phyloP scores from a whole-genome alignment of 2,113 vertebrate species.

The Rhinolophus sinicus region DNA sequence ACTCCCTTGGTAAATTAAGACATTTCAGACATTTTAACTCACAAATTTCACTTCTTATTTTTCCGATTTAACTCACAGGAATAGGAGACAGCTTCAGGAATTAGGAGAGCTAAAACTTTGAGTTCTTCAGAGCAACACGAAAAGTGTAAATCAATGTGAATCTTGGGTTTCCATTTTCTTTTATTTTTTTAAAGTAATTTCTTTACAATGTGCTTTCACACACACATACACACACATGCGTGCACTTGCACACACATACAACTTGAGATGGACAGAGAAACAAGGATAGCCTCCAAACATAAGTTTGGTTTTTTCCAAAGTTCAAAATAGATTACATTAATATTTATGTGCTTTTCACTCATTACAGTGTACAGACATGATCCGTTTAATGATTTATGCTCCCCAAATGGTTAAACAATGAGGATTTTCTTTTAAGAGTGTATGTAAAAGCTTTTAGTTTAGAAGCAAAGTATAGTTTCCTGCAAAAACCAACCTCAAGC shows the following conservation, averaged over 20 bases:
- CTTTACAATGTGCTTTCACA: slow-evolving; percentile 57
- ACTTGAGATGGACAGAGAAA: slow-evolving; percentile 63
- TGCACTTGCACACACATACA: neutral
- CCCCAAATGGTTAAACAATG: slow-evolving; percentile 65
- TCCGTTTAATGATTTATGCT: slow-evolving; percentile 61
- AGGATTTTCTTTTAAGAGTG: slow-evolving; percentile 48
- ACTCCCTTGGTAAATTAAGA: neutral
- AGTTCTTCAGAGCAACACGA: slow-evolving; percentile 13
- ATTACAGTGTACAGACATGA: slow-evolving; percentile 68
- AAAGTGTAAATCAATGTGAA: slow-evolving; percentile 48
- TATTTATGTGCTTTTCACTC: slow-evolving; percentile 74
- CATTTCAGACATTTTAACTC: slow-evolving; percentile 13
- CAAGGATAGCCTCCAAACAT: neutral
- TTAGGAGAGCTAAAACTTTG: neutral
- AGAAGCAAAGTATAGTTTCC: slow-evolving; percentile 69
- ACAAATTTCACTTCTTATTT: neutral
- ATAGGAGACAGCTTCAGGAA: neutral
- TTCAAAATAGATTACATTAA: slow-evolving; percentile 71
- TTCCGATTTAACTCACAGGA: neutral
- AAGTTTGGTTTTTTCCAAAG: slow-evolving; percentile 58
- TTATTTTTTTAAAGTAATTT: slow-evolving; percentile 70
- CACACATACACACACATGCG: neutral
- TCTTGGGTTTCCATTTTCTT: slow-evolving; percentile 53
- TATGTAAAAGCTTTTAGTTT: slow-evolving; percentile 68
- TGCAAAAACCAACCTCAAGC: slow-evolving; percentile 58